phyloP scores from a whole-genome alignment of 2,113 vertebrate species.

The Halcyon senegalensis region DNA sequence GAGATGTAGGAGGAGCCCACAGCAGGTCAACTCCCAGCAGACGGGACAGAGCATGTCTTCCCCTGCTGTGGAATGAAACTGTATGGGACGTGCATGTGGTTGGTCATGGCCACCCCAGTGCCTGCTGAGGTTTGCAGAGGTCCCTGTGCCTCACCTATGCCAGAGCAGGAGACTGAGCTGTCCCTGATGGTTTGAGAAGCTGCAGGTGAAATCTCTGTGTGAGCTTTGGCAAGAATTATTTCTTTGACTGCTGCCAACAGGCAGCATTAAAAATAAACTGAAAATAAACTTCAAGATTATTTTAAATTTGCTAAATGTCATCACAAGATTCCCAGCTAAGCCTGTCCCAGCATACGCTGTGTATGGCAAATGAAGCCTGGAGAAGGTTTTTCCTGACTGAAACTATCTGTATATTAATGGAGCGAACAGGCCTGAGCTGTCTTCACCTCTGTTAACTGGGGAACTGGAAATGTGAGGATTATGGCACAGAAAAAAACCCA shows the following conservation, averaged over 20 bases:
- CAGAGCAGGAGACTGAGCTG: background rate
- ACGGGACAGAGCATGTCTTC: background rate
- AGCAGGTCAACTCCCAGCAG: background rate
- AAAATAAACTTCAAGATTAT: background rate
- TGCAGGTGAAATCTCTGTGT: background rate
- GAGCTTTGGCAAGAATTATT: background rate
- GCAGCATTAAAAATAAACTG: background rate
- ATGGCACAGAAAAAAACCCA: background rate
- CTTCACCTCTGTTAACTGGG: background rate
- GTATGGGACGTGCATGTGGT: rapidly evolving
- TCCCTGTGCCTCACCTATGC: background rate
- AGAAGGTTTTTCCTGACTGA: background rate
- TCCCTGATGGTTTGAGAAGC: background rate
- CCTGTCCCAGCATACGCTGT: background rate
- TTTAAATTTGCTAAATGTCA: background rate
- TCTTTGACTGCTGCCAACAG: background rate
- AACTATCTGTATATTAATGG: background rate
- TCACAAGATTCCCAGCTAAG: background rate
- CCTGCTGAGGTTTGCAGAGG: background rate
- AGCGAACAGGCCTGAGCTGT: background rate
- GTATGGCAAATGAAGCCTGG: background rate
- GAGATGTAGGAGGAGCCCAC: background rate
- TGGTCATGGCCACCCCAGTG: too few relatives aligned
- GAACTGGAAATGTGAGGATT: background rate
- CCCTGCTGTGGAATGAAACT: background rate